phyloP scores from a whole-genome alignment of 2,113 vertebrate species.

The Halichoerus grypus region DNA sequence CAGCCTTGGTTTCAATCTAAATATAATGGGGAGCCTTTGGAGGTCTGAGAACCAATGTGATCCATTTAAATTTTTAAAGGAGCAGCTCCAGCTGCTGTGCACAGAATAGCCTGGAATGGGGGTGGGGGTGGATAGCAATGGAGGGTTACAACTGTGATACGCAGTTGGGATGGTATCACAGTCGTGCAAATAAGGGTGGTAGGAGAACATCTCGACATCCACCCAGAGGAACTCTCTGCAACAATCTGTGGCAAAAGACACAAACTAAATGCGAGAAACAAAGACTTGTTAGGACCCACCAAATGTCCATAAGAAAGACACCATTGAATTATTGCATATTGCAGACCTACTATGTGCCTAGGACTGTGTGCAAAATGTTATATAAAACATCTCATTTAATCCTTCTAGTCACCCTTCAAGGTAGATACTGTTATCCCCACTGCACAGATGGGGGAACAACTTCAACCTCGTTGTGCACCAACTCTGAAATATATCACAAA shows the following conservation, averaged over 20 bases:
- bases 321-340: fast-evolving
- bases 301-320: not conserved
- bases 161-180: not conserved
- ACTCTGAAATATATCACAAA: not conserved
- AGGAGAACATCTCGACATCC: not conserved
- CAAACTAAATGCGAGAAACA: not conserved
- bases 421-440: too few relatives aligned
- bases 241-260: not conserved
- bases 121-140: too few relatives aligned
- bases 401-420: not conserved
- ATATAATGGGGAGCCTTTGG: too few relatives aligned
- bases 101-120: not conserved
- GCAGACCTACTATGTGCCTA: not conserved
- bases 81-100: not conserved
- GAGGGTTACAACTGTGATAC: not conserved
- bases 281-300: not conserved
- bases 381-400: not conserved
- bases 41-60: not conserved
- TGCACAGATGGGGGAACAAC: not conserved
- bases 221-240: not conserved
- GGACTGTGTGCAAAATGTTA: not conserved
- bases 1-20: fast-evolving
- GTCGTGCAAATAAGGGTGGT: fast-evolving
- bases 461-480: fast-evolving
- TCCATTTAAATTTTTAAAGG: not conserved